A percentile compares a stretch with the other conserved stretches of the same genome.
phyloP scores from a whole-genome alignment of 2,888 invertebrate genomes.

The Schrankia costaestrigalis region DNA sequence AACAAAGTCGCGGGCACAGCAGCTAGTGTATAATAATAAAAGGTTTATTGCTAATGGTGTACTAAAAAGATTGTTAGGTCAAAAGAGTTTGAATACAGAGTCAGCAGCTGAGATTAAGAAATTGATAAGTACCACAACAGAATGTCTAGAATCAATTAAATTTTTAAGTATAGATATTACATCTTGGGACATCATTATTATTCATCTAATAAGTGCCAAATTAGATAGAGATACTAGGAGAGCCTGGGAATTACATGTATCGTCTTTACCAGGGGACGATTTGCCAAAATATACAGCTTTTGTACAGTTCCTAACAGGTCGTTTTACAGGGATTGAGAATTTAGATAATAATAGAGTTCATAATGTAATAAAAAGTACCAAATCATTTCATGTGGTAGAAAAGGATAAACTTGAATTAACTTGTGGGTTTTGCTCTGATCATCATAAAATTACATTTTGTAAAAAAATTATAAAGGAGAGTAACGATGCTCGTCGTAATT shows the following conservation, averaged over 20 bases:
- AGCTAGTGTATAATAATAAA: constrained; percentile 28
- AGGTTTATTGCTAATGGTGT: constrained; percentile 18
- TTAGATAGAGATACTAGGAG: constrained; percentile 1
- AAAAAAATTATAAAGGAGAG: constrained; percentile 18
- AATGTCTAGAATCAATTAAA: neutral
- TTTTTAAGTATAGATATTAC: neutral
- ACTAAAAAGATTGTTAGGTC: constrained; percentile 7
- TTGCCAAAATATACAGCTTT: neutral
- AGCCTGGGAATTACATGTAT: neutral
- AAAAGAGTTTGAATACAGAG: constrained; percentile 8
- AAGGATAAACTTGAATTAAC: no score
- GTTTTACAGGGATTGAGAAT: neutral
- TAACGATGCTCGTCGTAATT: constrained; percentile 4
- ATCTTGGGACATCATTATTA: neutral
- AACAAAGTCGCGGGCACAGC: no score
- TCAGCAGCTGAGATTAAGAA: constrained; percentile 16
- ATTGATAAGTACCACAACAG: neutral
- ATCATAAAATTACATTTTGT: constrained; percentile 22
- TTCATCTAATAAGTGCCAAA: neutral
- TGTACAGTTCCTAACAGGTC: neutral
- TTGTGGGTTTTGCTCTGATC: neutral
- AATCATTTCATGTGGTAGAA: neutral
- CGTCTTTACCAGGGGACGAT: neutral
- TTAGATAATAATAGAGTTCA: neutral
- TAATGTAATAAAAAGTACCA: no score